Base-by-base conservation (phyloP, 2,888 invertebrate species). In the Zaprionus lineosus region DNA sequence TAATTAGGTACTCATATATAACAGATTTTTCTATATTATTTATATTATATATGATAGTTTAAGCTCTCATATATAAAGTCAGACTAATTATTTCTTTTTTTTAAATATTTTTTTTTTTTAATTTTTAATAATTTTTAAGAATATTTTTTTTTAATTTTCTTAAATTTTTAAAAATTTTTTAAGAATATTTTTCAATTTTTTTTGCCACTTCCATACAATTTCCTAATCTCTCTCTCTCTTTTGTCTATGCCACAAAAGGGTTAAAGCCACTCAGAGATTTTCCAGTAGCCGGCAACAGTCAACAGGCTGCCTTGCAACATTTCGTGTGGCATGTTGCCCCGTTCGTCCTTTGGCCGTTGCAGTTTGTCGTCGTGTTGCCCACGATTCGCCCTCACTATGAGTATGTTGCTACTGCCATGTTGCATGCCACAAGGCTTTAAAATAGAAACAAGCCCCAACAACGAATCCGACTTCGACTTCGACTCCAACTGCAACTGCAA, bases 261-360 rank as follows among this genome's bases (percentile, higher is more conserved):
- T 47, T 64, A 64, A 64, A 7, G n/a, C 29, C 18, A 26, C 36
- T 53, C 21, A 26, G 15, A 40, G 15, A 11, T 31, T 18, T 15
- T 5, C 16, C n/a, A 37, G 11, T 14, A 31, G 44, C 34, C 43
- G 48, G 55, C 44, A 29, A 28, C 63, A 74, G 52, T 48, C 70
- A 71, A 71, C 70, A 71, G 70, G 70, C 70, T 69, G 74, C 48
- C 64, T 68, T 69, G 69, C 69, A 69, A 73, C 68, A 69, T 69
- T 69, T 73, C 11, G 60, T 43, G 41, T 60, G 69, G 8, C 29
- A 7, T 47, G 21, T 18, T 16, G 1, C 3, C 29, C 8, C 41
- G 1, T 31, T 37, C 19, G 36, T 60, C 47, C 66, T 71, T 57
- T 71, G 21, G 60, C 59, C 59, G 67, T 44, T 47, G 39, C 46